Base-by-base conservation (phyloP, 2,888 invertebrate species). In the Pristionchus maxplancki region DNA sequence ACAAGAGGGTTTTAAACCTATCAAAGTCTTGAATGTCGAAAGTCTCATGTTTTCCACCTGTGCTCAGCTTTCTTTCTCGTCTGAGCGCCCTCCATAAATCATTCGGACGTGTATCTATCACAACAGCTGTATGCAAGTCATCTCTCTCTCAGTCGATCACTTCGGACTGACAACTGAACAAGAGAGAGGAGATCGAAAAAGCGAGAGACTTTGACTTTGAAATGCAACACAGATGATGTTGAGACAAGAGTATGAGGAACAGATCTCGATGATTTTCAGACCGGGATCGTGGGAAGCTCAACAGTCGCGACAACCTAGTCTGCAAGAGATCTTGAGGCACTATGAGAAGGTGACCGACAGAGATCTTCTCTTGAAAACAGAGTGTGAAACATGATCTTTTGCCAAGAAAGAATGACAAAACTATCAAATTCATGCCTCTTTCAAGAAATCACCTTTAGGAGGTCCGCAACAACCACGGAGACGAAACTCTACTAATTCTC, bases 41-140 rank as follows among this genome's bases (percentile, higher is more conserved):
- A 31, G 64, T n/a, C 40, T 62, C 71, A 31, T 58, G 62, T 81
- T 50, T 74, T 78, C 89, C 89, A 86, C 88, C 62, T 88, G 62
- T 88, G 34, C 40, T 28, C 58, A 50, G 8, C 24, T 40, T 44
- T 53, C 50, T 37, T 24, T 74, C n/a, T 11, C n/a, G 1, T 11
- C 17, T 24, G 87, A 64, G 64, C 86, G 86, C 48, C 58, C n/a
- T 40, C 48, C 40, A 71, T 87, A 71, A 87, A 71, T 87, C 87
- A 74, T 48, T 50, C 44, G 44, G 74, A 71, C 74, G 87, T 78
- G 78, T 53, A 87, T 67, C 81, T 88, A 78, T 78, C 78, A 78
- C 82, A 82, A 88, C 88, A 58, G 78, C 88, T 50, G 82, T 71
- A 40, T 87, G 87, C 31, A 50, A 82, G 44, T 44, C 44, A 6